Conservation (phyloP, 2,797 vertebrate genomes). For the Acanthurus leucopareius region DNA sequence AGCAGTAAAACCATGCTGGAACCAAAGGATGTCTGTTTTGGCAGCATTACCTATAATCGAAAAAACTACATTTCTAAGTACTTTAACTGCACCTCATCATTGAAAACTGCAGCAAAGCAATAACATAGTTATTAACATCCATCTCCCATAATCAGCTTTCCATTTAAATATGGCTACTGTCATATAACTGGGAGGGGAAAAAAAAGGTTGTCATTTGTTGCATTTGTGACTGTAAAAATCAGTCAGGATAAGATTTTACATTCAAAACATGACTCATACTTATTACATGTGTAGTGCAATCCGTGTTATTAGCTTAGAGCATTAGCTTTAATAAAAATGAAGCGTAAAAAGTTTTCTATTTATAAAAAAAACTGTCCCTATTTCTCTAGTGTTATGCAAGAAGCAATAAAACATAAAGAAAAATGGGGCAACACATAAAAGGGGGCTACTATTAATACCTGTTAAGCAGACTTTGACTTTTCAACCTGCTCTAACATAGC, state of each 20-base stretch:
- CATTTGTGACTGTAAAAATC: neutral
- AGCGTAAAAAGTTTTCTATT: neutral
- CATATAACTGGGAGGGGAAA: neutral
- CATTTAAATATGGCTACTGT: neutral
- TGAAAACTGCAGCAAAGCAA: neutral
- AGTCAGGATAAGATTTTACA: neutral
- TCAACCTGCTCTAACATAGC: conserved; percentile 59
- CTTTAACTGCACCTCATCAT: neutral
- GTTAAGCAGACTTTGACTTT: conserved; percentile 4
- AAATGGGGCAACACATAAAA: accelerated
- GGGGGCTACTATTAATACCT: neutral
- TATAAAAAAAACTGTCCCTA: neutral
- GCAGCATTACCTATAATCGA: neutral
- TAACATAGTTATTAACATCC: neutral
- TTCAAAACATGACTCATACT: neutral
- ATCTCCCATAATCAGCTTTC: neutral
- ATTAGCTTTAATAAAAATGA: too few species aligned
- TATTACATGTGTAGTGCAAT: neutral
- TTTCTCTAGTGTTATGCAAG: neutral
- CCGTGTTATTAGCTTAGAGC: neutral
- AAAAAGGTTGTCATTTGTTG: neutral
- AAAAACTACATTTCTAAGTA: neutral
- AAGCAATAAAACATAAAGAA: neutral
- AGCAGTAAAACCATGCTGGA: neutral
- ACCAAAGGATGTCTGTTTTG: neutral